Evolutionary conservation across 2,888 invertebrate genomes (phyloP), one percentile per base, ranked within the genome.

Genomic region (Tenthredo scrophulariae): DNA sequence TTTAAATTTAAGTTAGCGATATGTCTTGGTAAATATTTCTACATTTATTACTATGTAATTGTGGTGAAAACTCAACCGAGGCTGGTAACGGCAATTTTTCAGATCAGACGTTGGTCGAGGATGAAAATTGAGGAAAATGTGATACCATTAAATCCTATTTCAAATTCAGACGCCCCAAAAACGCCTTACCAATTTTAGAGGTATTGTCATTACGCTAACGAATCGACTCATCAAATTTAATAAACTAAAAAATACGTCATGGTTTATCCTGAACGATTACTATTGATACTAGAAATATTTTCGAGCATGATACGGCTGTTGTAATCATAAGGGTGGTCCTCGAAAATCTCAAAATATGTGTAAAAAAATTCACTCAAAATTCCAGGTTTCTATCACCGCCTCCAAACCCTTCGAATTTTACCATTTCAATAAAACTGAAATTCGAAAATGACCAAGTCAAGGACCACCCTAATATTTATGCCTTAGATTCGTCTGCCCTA

Each of bases 121-220:
- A 91, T 89, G 89, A 91, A 88, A 90, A 88, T 90, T 87, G 92
- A 92, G 88, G 92, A 92, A 87, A 91, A 88, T 88, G 89, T 91
- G 88, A 92, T 92, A 89, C 91, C 92, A 80, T 91, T 93, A 91
- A 91, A 91, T 89, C 90, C 90, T 87, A 91, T 91, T 88, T 87
- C 89, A 85, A 90, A 90, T 89, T 87, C 89, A 86, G 90, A 91
- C 85, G 91, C 92, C 86, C 88, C 89, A 84, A 90, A 92, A 87
- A 62, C 80, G 40, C 58, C 80, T 80, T 80, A 80, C 62, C 80
- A 37, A 80, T 80, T 58, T 40, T 80, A 80, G 80, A 62, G 80
- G 80, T 80, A 62, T 50, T 54, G 9, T 29, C 6, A 22, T 29
- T 50, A 54, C 26, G 37, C 9, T 77, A 77, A 29, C 15, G 13